phyloP scores from a whole-genome alignment of 92 coral and sea anemone genomes.

The Virgularia gustaviana region DNA sequence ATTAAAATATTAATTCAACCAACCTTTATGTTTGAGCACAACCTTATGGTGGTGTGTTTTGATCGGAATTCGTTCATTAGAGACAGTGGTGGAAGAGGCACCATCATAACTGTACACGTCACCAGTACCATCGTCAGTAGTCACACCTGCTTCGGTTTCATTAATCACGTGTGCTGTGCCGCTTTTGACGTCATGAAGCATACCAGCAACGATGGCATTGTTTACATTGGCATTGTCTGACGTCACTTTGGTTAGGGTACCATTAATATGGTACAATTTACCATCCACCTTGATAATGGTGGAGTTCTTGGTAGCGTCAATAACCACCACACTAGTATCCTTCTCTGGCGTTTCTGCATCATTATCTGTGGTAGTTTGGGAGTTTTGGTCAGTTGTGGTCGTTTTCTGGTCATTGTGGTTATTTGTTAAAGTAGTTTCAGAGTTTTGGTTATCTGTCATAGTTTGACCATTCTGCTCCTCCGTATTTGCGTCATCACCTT shows the following conservation, averaged over 20 bases:
- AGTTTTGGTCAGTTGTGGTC: slow-evolving; percentile 25
- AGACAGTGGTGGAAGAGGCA: slow-evolving; percentile 12
- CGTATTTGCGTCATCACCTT: not conserved
- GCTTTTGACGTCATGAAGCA: slow-evolving; percentile 1
- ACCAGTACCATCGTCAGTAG: slow-evolving; percentile 22
- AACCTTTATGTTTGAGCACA: too few relatives aligned
- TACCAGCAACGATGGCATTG: slow-evolving; percentile 7
- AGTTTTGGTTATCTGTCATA: slow-evolving; percentile 22
- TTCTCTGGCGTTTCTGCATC: not conserved
- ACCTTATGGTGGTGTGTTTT: not conserved
- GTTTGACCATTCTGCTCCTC: not conserved
- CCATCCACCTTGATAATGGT: slow-evolving; percentile 23
- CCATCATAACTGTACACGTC: slow-evolving; percentile 35
- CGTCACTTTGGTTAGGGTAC: slow-evolving; percentile 4
- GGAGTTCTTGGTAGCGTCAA: not conserved
- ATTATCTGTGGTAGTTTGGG: slow-evolving; percentile 15
- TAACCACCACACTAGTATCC: not conserved
- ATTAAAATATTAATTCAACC: too few relatives aligned
- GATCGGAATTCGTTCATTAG: slow-evolving; percentile 3
- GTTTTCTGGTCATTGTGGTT: slow-evolving; percentile 18
- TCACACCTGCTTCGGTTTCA: slow-evolving; percentile 22
- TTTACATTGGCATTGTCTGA: not conserved
- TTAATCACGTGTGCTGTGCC: slow-evolving; percentile 3
- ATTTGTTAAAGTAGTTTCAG: not conserved
- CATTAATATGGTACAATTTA: slow-evolving; percentile 5